phyloP scores from a whole-genome alignment of 2,888 invertebrate species.

The Tuta absoluta region DNA sequence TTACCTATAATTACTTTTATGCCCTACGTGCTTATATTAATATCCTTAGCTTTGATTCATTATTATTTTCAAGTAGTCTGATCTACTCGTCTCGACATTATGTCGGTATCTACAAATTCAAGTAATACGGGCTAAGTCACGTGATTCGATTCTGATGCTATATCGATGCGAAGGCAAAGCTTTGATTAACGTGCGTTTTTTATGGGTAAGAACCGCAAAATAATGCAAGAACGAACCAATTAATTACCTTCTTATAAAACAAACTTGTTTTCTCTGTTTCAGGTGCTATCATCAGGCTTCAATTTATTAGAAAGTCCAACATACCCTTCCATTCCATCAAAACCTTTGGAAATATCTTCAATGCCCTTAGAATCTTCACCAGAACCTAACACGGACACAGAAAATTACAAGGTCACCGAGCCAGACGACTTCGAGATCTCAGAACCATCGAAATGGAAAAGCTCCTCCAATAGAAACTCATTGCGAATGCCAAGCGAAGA shows the following conservation, averaged over 20 bases:
- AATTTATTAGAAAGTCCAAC: slow-evolving; percentile 63
- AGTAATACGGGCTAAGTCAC: too few species aligned
- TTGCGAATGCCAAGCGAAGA: slow-evolving; percentile 85
- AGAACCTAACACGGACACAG: slow-evolving; percentile 57
- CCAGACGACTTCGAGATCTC: slow-evolving; percentile 81
- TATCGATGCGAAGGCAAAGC: too few species aligned
- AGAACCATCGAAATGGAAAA: slow-evolving; percentile 84
- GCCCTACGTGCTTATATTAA: not conserved
- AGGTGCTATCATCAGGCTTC: slow-evolving; percentile 75
- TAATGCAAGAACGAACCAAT: not conserved
- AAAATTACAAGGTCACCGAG: slow-evolving; percentile 75
- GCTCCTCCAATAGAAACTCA: slow-evolving; percentile 83
- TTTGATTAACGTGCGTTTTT: too few species aligned
- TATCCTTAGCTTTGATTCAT: too few species aligned
- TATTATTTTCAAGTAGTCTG: too few species aligned
- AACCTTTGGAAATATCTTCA: slow-evolving; percentile 73
- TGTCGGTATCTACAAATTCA: too few species aligned
- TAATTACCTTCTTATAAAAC: not conserved
- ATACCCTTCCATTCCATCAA: slow-evolving; percentile 41
- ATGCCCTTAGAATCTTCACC: slow-evolving; percentile 63
- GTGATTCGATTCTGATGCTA: too few species aligned
- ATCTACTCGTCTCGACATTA: too few species aligned
- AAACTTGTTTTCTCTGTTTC: slow-evolving; percentile 40
- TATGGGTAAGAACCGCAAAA: not conserved
- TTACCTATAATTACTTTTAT: not conserved